Percentiles rank a stretch among this genome's conserved stretches.
phyloP scores from a whole-genome alignment of 2,888 invertebrate genomes.

The Dusona sp. region DNA sequence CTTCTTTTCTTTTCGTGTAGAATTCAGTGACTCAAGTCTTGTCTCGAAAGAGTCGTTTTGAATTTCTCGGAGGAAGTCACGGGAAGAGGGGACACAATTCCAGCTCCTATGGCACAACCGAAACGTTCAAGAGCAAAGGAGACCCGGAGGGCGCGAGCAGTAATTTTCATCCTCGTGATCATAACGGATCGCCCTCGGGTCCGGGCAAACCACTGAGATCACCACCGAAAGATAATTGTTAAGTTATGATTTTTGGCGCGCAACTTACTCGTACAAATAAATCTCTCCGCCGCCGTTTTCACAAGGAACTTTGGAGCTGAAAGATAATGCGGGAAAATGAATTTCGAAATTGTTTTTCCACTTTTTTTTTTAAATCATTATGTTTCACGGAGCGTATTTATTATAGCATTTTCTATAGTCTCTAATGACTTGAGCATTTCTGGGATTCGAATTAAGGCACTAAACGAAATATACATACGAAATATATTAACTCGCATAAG shows the following conservation, averaged over 20 bases:
- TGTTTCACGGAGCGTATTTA: background rate
- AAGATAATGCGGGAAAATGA: slow-evolving; percentile 45
- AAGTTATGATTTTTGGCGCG: slow-evolving; percentile 61
- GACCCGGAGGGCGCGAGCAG: slow-evolving; percentile 53
- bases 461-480: too few species aligned
- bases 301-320: slow-evolving; percentile 1
- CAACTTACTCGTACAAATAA: slow-evolving; percentile 48
- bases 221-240: slow-evolving; percentile 57
- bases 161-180: slow-evolving; percentile 59
- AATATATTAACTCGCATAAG: too few species aligned
- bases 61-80: slow-evolving; percentile 48
- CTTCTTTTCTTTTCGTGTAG: slow-evolving; percentile 13
- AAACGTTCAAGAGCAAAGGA: slow-evolving; percentile 30
- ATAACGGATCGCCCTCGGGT: slow-evolving; percentile 58
- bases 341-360: slow-evolving; percentile 37
- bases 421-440: background rate
- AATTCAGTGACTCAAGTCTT: slow-evolving; percentile 23
- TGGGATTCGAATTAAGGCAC: too few species aligned
- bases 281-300: slow-evolving; percentile 38
- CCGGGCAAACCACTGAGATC: slow-evolving; percentile 53
- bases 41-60: slow-evolving; percentile 32
- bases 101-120: background rate
- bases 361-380: background rate
- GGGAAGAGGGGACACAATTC: slow-evolving; percentile 7
- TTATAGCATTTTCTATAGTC: background rate